Evolutionary conservation across 2,113 vertebrate species (phyloP).

Genomic region (Trichomycterus rosablanca): DNA sequence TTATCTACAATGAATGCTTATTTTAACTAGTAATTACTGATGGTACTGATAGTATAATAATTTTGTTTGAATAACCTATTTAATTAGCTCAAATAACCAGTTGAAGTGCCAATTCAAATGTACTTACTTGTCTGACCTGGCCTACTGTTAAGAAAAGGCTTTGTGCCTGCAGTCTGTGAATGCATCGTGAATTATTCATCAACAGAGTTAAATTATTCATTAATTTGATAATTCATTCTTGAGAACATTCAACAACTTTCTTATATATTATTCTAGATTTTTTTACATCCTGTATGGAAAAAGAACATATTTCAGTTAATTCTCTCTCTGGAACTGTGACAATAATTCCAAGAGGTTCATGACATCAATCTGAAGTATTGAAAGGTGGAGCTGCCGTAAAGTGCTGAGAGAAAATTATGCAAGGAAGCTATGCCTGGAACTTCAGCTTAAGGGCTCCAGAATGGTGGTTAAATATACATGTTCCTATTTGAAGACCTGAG

Average conservation of each 20-base stretch:
- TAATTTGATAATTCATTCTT: slow-evolving; percentile 44
- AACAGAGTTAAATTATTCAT: slow-evolving; percentile 60
- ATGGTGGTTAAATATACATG: slow-evolving; percentile 41
- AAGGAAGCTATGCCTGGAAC: slow-evolving; percentile 26
- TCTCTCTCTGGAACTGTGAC: not conserved
- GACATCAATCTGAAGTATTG: slow-evolving; percentile 2
- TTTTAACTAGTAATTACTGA: too few species aligned
- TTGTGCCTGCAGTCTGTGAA: not conserved
- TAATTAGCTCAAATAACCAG: too few species aligned
- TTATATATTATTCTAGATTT: too few species aligned
- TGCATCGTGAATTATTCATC: slow-evolving; percentile 62
- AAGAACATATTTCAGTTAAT: too few species aligned
- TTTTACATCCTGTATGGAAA: too few species aligned
- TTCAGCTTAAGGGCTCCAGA: slow-evolving; percentile 7
- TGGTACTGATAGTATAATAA: too few species aligned
- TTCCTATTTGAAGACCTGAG: slow-evolving; percentile 36
- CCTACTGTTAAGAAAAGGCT: too few species aligned
- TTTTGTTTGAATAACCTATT: too few species aligned
- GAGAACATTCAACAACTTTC: too few species aligned
- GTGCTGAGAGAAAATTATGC: slow-evolving; percentile 15
- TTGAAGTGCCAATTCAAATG: too few species aligned
- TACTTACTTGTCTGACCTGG: too few species aligned
- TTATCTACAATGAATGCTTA: too few species aligned
- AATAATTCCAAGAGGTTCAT: not conserved
- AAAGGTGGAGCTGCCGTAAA: not conserved